phyloP scores from a whole-genome alignment of 1,140 invertebrate species.

The Phthorimaea operculella region DNA sequence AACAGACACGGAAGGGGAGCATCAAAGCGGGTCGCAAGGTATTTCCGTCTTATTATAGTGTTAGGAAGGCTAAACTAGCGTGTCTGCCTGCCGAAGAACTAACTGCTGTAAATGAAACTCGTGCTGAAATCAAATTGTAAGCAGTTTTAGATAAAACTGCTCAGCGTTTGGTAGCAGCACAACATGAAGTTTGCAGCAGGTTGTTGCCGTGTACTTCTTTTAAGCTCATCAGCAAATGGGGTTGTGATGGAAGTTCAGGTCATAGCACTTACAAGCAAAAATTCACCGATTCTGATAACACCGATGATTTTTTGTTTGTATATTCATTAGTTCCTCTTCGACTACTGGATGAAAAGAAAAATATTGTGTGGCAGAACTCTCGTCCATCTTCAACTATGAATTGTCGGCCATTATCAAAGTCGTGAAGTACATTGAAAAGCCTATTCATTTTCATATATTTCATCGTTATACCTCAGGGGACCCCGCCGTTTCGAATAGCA shows the following conservation, averaged over 20 bases:
- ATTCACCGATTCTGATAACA: conserved; percentile 4
- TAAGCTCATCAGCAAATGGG: conserved; percentile 15
- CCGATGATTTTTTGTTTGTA: conserved; percentile 17
- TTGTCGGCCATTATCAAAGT: conserved; percentile 22
- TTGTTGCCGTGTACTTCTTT: background rate
- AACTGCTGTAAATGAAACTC: conserved; percentile 12
- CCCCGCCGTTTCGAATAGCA: too few species aligned
- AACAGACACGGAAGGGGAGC: conserved; percentile 10
- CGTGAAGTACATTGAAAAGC: too few species aligned
- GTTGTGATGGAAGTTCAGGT: conserved; percentile 18
- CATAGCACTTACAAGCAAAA: conserved; percentile 18
- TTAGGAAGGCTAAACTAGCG: conserved; percentile 10
- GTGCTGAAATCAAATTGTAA: conserved; percentile 19
- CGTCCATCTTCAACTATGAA: conserved; percentile 13
- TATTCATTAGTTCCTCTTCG: conserved; percentile 15
- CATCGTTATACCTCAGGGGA: too few species aligned
- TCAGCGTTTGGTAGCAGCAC: conserved; percentile 15
- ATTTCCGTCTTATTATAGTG: background rate
- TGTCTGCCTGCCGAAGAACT: conserved; percentile 16
- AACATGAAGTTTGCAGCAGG: conserved; percentile 37
- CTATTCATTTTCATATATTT: too few species aligned
- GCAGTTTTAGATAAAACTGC: conserved; percentile 18
- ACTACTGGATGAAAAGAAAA: conserved; percentile 8
- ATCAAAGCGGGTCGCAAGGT: background rate
- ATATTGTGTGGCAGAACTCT: conserved; percentile 24